Conservation (phyloP, 2,113 vertebrate species). For the Tympanuchus pallidicinctus region DNA sequence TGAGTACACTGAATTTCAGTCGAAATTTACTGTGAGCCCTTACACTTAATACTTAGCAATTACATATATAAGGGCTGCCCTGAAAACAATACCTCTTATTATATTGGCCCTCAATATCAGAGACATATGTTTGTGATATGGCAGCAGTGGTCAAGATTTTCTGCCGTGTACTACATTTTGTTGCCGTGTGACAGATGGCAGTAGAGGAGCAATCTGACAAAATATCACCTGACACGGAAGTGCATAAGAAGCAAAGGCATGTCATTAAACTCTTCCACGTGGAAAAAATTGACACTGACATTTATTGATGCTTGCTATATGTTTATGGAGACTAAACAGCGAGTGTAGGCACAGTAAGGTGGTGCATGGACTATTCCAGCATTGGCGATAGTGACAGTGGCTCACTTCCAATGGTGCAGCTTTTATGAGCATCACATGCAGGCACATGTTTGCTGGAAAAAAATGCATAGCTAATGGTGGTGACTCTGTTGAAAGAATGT, state of each 20-base stretch:
- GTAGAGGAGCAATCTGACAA: background rate
- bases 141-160: background rate
- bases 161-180: background rate
- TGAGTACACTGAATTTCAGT: background rate
- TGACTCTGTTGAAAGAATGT: background rate
- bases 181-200: background rate
- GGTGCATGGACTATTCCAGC: background rate
- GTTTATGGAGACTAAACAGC: background rate
- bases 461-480: background rate
- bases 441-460: background rate
- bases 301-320: background rate
- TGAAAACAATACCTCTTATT: background rate
- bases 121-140: background rate
- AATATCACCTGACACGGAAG: background rate
- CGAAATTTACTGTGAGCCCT: background rate
- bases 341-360: too few species aligned
- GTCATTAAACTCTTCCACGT: background rate
- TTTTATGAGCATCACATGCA: background rate
- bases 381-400: background rate
- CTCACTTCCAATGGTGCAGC: background rate
- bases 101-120: background rate
- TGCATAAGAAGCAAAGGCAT: background rate
- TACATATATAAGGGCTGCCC: background rate
- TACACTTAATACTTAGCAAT: background rate
- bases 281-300: background rate